Conservation (phyloP, 1,140 invertebrate genomes). For the Saccostrea echinata region DNA sequence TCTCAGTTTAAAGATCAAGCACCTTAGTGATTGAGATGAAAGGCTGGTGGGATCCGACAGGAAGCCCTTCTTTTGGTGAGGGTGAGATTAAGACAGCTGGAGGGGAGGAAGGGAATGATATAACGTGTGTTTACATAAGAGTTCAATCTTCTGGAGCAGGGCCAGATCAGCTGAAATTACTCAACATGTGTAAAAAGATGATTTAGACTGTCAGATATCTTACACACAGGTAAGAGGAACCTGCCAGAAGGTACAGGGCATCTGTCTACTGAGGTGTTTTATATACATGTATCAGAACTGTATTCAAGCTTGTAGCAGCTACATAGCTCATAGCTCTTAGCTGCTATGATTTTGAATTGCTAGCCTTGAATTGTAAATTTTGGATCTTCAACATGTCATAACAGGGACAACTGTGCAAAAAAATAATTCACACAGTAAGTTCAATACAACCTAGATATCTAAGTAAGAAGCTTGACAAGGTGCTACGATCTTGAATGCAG, state of each 20-base stretch:
- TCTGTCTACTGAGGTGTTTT: background rate
- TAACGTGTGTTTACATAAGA: background rate
- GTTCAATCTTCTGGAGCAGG: background rate
- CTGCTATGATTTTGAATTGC: no score
- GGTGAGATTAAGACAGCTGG: constrained; percentile 1
- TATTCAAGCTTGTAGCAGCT: no score
- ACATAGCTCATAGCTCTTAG: no score
- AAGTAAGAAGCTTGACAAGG: no score
- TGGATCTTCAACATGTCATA: no score
- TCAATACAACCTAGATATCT: no score
- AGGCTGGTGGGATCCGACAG: background rate
- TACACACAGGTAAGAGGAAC: background rate
- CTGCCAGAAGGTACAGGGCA: background rate
- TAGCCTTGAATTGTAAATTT: no score
- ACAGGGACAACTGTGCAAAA: no score
- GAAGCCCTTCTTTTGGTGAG: background rate
- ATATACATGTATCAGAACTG: background rate
- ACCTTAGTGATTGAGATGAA: constrained; percentile 1
- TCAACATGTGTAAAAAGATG: constrained; percentile 36
- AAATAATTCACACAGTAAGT: no score
- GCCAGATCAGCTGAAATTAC: background rate
- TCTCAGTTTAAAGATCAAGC: background rate
- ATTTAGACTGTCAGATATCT: background rate
- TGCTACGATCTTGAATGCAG: background rate
- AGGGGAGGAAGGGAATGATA: background rate